Base-by-base conservation (phyloP, 2,797 vertebrate genomes). In the Oryzias dopingdopingensis region DNA sequence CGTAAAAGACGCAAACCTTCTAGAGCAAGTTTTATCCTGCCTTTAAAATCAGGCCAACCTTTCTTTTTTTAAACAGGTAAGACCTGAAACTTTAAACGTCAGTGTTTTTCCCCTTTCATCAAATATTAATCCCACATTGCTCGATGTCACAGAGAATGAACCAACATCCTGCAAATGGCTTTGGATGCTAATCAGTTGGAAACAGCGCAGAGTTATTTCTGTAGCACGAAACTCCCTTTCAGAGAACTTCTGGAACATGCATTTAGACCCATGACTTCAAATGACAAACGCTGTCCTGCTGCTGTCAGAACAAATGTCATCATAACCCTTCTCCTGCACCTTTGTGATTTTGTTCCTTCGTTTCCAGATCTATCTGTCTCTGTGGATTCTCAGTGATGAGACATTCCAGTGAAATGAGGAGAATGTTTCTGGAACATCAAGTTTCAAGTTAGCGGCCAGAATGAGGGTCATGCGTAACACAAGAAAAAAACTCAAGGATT, bases 51-150 rank as follows among this genome's bases (percentile, higher is more conserved):
- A 26, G 42, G 49, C 17, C 64, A 67, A 15, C 6, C 12, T 45
- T 78, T 67, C 17, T 68, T 79, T 77, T 72, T 76, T 80, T 52
- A 74, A 26, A 16, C 42, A 62, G 48, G 44, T 54, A 48, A 45
- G 55, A 69, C 26, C 41, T 61, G 23, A 58, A 71, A 75, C 54
- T 65, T 64, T 48, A 59, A 72, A 61, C 51, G 20, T 60, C 22
- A 24, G 51, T 65, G 45, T 48, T 50, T 17, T 51, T 70, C 23
- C 49, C 5, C 43, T 45, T 46, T 40, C 42, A 74, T 86, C 48
- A 82, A 85, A 77, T 55, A 76, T 83, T 77, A 66, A 80, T 44
- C 15, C 5, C 1, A n/a, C 52, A 37, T 64, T 42, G 49, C 14
- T n/a, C 42, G 14, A 65, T 37, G 56, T 37, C 24, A n/a, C 20